phyloP scores from a whole-genome alignment of 2,797 vertebrate species.

The Gobionotothen gibberifrons region DNA sequence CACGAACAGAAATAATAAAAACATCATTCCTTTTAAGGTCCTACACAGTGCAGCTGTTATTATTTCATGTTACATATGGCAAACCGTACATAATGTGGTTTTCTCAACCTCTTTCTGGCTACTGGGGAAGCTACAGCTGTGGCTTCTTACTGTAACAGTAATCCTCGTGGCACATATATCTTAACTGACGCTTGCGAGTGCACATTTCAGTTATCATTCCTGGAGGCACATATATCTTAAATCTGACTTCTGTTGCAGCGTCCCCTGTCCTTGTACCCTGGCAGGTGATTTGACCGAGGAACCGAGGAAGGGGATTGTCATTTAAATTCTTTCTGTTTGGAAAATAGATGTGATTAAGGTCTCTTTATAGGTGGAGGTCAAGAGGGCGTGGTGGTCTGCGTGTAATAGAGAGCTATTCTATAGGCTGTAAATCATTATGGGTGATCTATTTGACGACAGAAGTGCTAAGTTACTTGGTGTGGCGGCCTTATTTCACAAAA shows the following conservation, averaged over 20 bases:
- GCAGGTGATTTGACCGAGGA: constrained; percentile 72
- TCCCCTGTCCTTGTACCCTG: constrained; percentile 58
- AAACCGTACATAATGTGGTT: constrained; percentile 72
- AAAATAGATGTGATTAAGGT: constrained; percentile 65
- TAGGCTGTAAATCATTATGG: constrained; percentile 67
- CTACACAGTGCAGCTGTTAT: constrained; percentile 72
- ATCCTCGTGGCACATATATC: constrained; percentile 78
- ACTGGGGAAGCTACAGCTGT: constrained; percentile 80
- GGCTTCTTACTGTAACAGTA: constrained; percentile 73
- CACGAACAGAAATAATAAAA: constrained; percentile 43
- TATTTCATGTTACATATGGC: constrained; percentile 71
- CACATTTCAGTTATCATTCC: constrained; percentile 78
- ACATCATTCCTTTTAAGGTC: constrained; percentile 50
- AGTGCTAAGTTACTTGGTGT: constrained; percentile 38
- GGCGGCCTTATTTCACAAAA: constrained; percentile 54
- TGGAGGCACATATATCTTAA: constrained; percentile 64
- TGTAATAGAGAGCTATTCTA: constrained; percentile 41
- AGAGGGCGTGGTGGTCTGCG: constrained; percentile 38
- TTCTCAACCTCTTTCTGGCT: constrained; percentile 58
- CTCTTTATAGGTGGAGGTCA: constrained; percentile 42
- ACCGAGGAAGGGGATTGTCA: constrained; percentile 48
- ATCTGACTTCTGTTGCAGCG: constrained; percentile 40
- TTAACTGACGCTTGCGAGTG: constrained; percentile 65
- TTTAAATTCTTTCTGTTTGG: constrained; percentile 52
- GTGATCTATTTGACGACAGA: constrained; percentile 60